A percentile compares a stretch with the other conserved stretches of the same genome.
Conservation (phyloP, 2,797 vertebrate genomes). For the Gymnothorax javanicus region DNA sequence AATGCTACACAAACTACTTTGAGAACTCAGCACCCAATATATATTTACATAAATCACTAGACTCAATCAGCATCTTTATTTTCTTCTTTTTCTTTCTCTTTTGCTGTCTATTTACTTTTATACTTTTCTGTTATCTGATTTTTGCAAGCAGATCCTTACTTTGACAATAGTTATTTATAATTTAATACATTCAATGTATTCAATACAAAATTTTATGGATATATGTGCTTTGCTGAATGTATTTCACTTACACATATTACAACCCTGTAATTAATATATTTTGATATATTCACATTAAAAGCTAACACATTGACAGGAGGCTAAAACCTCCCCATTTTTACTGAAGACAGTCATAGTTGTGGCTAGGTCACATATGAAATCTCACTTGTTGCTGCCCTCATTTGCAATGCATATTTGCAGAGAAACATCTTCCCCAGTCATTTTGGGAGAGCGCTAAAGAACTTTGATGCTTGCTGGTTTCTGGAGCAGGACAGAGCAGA, state of each 20-base stretch:
- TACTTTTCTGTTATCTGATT: background rate
- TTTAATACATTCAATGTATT: background rate
- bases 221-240: background rate
- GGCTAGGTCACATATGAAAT: conserved; percentile 6
- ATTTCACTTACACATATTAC: background rate
- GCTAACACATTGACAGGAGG: background rate
- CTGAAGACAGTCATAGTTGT: background rate
- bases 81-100: conserved; percentile 8
- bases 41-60: conserved; percentile 28
- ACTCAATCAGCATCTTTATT: background rate
- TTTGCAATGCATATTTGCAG: conserved; percentile 79
- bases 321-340: background rate
- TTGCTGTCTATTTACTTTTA: background rate
- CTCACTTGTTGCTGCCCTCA: conserved; percentile 47
- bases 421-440: conserved; percentile 54
- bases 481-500: background rate
- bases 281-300: background rate
- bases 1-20: conserved; percentile 31
- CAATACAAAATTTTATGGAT: background rate
- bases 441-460: conserved; percentile 24
- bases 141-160: background rate
- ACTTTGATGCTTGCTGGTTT: background rate
- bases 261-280: background rate
- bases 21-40: background rate
- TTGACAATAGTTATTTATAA: background rate